phyloP scores from a whole-genome alignment of 2,797 vertebrate genomes.

The Ptychobarbus kaznakovi region DNA sequence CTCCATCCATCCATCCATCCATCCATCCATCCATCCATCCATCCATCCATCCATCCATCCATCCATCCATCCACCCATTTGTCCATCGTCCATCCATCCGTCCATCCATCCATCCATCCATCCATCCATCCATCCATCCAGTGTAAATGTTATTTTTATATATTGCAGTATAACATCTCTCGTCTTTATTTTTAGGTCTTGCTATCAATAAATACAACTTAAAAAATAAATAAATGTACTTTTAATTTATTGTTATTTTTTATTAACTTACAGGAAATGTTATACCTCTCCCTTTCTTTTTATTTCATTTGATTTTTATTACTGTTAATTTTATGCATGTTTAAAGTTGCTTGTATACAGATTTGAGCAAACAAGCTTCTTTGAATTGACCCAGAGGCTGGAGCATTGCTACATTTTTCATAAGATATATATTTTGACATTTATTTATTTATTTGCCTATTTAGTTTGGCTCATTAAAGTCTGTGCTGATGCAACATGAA shows the following conservation, averaged over 20 bases:
- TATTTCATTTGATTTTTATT: background rate
- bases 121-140: background rate
- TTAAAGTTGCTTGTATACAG: background rate
- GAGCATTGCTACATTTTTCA: background rate
- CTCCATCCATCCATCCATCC: accelerated
- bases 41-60: accelerated
- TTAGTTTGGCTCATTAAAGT: background rate
- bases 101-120: accelerated
- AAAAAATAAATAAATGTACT: no score
- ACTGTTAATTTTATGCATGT: background rate
- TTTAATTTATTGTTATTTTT: no score
- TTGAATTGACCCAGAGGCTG: background rate
- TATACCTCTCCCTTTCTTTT: background rate
- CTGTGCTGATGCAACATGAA: conserved; percentile 8
- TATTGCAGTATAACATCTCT: no score
- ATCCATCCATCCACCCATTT: accelerated
- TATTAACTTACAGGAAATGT: no score
- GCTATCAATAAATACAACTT: no score
- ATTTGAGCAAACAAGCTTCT: background rate
- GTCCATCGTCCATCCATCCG: accelerated
- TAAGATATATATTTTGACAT: background rate
- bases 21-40: accelerated
- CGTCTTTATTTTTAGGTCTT: no score
- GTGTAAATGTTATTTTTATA: background rate
- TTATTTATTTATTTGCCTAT: background rate